Evolutionary conservation across 2,113 vertebrate genomes (phyloP), one percentile per base, ranked within the genome.

Genomic region (Tautogolabrus adspersus): DNA sequence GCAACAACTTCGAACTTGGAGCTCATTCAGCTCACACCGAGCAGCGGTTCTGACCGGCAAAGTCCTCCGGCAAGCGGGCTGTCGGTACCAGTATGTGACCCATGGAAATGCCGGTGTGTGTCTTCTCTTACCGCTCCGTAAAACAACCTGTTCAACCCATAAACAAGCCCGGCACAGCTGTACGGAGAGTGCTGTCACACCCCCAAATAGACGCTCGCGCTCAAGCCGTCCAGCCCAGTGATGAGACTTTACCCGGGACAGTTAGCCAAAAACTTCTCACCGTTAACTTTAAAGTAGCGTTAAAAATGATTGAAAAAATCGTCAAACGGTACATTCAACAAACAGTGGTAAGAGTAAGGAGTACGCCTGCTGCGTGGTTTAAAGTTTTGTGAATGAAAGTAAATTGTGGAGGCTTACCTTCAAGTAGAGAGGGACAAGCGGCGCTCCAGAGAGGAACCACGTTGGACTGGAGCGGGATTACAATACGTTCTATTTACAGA

Each of bases 401-500:
- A 62, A 73, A 81, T 55, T 10, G 68, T 72, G 54, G 63, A 83
- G 74, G 65, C 87, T 89, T 91, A 90, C 91, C 91, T 86, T 94
- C 95, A 91, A 95, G 95, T 91, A 89, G 94, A 94, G 95, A 90
- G 81, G 67, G 93, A 95, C 94, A 87, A 96, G 95, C 95, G 81
- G 94, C 94, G 95, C 95, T 96, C 90, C 93, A 88, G 91, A 94
- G 96, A 97, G 96, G 96, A 97, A 98, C 96, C 97, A 98, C 97
- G 97, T 96, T 96, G 96, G 95, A 97, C 96, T 97, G 96, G 96
- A 95, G 94, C 95, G 95, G 94, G 97, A 97, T 98, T 97, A 98
- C 97, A 97, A 96, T 97, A 97, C 96, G 94, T 89, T 96, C 97
- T 98, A 98, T 98, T 98, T 98, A 97, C 96, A 98, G 97, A 94